Evolutionary conservation across 1,140 invertebrate genomes (phyloP), one percentile per base, ranked within the genome.

Genomic region (Dendroctonus ponderosae): DNA sequence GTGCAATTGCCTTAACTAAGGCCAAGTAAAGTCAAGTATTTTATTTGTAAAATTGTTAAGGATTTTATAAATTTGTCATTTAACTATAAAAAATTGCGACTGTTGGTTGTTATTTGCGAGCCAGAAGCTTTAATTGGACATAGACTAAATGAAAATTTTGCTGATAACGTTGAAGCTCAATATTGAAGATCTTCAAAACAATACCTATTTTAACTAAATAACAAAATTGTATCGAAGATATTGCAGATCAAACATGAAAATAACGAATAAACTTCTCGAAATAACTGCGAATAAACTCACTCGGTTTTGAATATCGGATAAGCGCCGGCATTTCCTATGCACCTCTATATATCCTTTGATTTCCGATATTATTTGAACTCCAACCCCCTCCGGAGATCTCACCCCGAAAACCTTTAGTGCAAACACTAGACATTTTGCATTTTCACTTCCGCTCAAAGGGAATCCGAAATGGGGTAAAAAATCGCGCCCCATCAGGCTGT

Each of bases 391-490:
- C 7, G 51, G 46, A 40, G 50, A 11, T 42, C 8, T 14, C 51
- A 9, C 12, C 53, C 39, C 48, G 15, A 58, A 65, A 40, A 11
- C 53, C 49, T 66, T 66, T 66, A 48, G 9, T 11, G 26, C 46
- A 52, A 59, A 59, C 44, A 66, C 62, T 65, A 66, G 64, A 66
- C 54, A 56, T 66, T 66, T 59, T 56, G 64, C 64, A 66, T 66
- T 66, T 66, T 66, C 64, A 66, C 64, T 66, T 66, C 64, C 64
- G 46, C 26, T 46, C 48, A 65, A 65, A 65, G 53, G 62, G 62
- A 66, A 60, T 66, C n/a, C 46, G n/a, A 66, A 60, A 66, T 66
- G 44, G 62, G 53, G 53, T 41, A 56, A 65, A 65, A 65, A 65
- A 65, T 49, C 42, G 43, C 46, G 44, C 42, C 43, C 43, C 57